Evolutionary conservation across 2,888 invertebrate genomes (phyloP), one percentile per base, ranked within the genome.

Genomic region (Auanema freiburgensis): DNA sequence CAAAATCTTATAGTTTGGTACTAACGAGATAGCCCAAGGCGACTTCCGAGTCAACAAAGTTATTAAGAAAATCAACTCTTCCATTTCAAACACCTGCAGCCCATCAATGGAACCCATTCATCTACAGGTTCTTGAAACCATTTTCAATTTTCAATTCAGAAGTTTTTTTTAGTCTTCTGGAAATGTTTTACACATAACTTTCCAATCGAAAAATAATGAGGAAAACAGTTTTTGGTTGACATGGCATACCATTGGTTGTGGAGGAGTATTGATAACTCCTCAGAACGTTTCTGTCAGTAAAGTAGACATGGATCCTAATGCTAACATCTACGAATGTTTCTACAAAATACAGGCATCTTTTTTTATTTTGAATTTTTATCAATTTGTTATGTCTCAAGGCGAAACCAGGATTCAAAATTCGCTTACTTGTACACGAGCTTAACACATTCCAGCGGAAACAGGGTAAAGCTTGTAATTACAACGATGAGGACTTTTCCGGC

Each of bases 171-270:
- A 72, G 59, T 69, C 76, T 2, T 65, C 50, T 16, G 57, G 59
- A 43, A 71, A 76, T 49, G 70, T 72, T 1, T 61, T 71, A 42
- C 69, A 72, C 14, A 52, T 81, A 33, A 62, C 69, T 1, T 76
- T 77, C 64, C 54, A 43, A 23, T 67, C 70, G 6, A 50, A 54
- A 8, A 50, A 56, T 23, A 59, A 63, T 44, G 71, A 71, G 8
- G 64, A 71, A 0, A 82, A 83, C 58, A 72, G 75, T 59, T 83
- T 83, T 71, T 83, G 79, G 79, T 59, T 83, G 23, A 72, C 71
- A 33, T 83, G 80, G 79, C 63, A 59, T 21, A 80, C 78, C 8
- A 52, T 76, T 5, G 81, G 78, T 43, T 81, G 81, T 59, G 75
- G 80, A 1, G 76, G 78, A 23, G 63, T 65, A 2, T 61, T 81